Conservation (phyloP, 2,113 vertebrate genomes). For the Aix galericulata region DNA sequence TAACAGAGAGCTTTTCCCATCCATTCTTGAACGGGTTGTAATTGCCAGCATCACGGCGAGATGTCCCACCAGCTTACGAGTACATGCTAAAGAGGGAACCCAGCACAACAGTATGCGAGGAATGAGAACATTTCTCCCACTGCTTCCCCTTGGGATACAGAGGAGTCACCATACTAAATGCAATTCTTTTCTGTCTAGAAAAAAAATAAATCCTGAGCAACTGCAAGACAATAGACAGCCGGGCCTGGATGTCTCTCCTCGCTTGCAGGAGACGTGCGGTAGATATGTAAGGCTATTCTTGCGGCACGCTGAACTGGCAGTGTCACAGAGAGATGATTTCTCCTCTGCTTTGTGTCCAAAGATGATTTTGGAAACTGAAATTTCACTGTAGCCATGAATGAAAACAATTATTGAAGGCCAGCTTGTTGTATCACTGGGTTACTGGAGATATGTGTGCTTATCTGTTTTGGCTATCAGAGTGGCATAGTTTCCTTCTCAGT, state of each 20-base stretch:
- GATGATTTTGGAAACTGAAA: not conserved
- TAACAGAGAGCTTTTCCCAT: slow-evolving; percentile 20
- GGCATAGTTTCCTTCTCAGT: slow-evolving; percentile 20
- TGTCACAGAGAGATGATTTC: not conserved
- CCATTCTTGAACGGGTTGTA: slow-evolving; percentile 1
- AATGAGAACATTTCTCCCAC: slow-evolving; percentile 66
- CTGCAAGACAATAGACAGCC: slow-evolving; percentile 40
- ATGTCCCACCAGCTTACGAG: slow-evolving; percentile 30
- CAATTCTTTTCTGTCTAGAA: slow-evolving; percentile 23
- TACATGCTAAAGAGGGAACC: slow-evolving; percentile 15
- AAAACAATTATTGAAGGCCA: not conserved
- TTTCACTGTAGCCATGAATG: not conserved
- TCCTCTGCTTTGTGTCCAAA: not conserved
- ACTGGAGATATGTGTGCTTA: not conserved
- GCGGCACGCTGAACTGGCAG: not conserved
- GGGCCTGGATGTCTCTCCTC: not conserved
- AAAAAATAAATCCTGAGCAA: not conserved
- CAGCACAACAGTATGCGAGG: slow-evolving; percentile 15
- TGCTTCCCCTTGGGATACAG: slow-evolving; percentile 45
- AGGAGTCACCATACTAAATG: slow-evolving; percentile 31
- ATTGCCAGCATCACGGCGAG: slow-evolving; percentile 26
- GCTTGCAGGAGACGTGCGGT: slow-evolving; percentile 12
- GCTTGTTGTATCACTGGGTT: not conserved
- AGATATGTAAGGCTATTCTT: slow-evolving; percentile 10
- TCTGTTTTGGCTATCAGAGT: slow-evolving; percentile 39